A percentile compares a stretch with the other conserved stretches of the same genome.
Evolutionary conservation across 1,140 invertebrate species (phyloP).

Genomic region (Ceratosolen solmsi): DNA sequence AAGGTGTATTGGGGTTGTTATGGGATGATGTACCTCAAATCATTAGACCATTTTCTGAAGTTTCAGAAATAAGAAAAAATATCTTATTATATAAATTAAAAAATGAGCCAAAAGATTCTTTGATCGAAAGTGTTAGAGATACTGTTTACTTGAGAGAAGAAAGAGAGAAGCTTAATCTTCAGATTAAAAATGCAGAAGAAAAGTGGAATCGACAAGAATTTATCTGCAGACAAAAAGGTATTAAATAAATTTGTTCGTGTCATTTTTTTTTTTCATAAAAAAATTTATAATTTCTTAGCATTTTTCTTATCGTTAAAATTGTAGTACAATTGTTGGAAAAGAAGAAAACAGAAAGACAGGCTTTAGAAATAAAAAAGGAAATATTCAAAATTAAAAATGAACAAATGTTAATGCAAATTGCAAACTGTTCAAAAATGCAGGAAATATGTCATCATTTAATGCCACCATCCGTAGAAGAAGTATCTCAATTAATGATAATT

Average conservation of each 20-base stretch:
- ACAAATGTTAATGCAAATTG: constrained; percentile 58
- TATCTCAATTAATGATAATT: constrained; percentile 57
- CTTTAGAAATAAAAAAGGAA: constrained; percentile 57
- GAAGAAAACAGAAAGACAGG: constrained; percentile 53
- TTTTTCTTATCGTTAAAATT: too few species aligned
- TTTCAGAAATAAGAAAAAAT: constrained; percentile 63
- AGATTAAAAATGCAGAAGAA: constrained; percentile 60
- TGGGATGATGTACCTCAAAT: constrained; percentile 63
- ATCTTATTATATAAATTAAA: constrained; percentile 64
- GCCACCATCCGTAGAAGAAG: constrained; percentile 57
- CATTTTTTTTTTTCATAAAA: constrained; percentile 14
- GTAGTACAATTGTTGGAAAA: constrained; percentile 57
- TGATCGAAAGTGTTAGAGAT: constrained; percentile 58
- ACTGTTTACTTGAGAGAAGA: constrained; percentile 57
- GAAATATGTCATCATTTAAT: constrained; percentile 63
- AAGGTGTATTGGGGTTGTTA: constrained; percentile 60
- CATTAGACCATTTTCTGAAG: constrained; percentile 57
- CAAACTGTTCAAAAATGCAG: constrained; percentile 61
- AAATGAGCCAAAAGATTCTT: constrained; percentile 53
- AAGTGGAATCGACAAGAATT: constrained; percentile 62
- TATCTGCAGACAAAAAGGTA: constrained; percentile 63
- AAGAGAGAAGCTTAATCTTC: constrained; percentile 52
- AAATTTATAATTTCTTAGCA: constrained; percentile 1
- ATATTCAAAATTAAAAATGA: constrained; percentile 61
- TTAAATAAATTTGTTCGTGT: constrained; percentile 15